Base-by-base conservation (phyloP, 2,113 vertebrate genomes). In the Triplophysa dalaica region DNA sequence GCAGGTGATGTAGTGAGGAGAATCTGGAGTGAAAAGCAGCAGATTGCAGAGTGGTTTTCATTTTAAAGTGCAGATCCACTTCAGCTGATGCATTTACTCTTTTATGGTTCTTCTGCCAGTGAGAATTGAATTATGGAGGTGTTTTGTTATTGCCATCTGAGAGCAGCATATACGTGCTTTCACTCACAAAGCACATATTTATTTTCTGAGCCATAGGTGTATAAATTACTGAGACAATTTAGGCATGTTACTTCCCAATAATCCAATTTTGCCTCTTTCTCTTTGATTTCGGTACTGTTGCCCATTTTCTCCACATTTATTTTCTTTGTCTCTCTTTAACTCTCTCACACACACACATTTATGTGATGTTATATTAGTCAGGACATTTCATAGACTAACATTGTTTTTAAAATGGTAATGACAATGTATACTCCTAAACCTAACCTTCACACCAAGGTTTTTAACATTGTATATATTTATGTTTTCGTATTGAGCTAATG, bases 141-240 rank as follows among this genome's bases (percentile, higher is more conserved):
- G 50, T 43, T 68, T 78, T 78, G 62, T 58, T 74, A 73, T 66
- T 65, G 70, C 61, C 48, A 80, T 73, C n/a, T 74, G 60, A 63
- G 45, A 63, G 19, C 24, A 17, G 19, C 22, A 54, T 56, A 66
- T 74, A 54, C 13, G 21, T 74, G 54, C n/a, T 61, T 74, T 13
- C 4, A 74, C n/a, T 74, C 56, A 74, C 33, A 9, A 70, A 70
- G 50, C 56, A 74, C 38, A 43, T 61, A 33, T 74, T 21, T 38
- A 2, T 41, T 41, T 61, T n/a, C 56, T 41, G 19, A 19, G 11
- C 19, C 29, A 73, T 19, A 22, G 19, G 19, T 58, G 2, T 73
- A 38, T 69, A 58, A 58, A 58, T n/a, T n/a, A 58, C 54, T 0
- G 3, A 58, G 54, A 58, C 54, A 10, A 3, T 58, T n/a, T 21